Base-by-base conservation (phyloP, 2,888 invertebrate genomes). In the Urechis unicinctus region DNA sequence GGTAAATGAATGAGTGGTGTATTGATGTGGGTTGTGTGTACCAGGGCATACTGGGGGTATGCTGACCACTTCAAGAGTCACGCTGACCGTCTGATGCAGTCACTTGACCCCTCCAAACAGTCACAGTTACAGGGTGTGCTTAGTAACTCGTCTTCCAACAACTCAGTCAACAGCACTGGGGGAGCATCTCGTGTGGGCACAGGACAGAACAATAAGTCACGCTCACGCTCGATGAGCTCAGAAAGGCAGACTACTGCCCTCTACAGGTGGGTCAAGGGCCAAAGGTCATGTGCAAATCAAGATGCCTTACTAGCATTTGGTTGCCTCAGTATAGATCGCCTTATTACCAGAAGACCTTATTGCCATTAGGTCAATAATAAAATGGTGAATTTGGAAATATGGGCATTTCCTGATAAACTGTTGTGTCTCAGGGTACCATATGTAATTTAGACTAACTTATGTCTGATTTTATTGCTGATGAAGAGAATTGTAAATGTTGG, bases 21-120 rank as follows among this genome's bases (percentile, higher is more conserved):
- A 36, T 17, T 36, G 36, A 36, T 36, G 36, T 13, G 9, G 36
- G 36, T 36, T 9, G 9, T 17, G 36, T 36, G 36, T 55, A n/a
- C 56, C 74, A 90, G 91, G 72, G 90, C 92, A n/a, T 96, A 86
- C 79, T 88, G 88, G 85, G 86, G 87, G 21, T 95, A 91, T 80
- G 86, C 88, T 53, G 86, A 88, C 1, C 89, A 91, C 73, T 96
- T 95, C 80, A 91, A 91, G 0, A 89, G 88, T 1, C 87, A 90
- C 66, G 94, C 94, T 0, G 94, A 95, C 61, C 82, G 83, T 28
- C 80, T 97, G 62, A 84, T 94, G 68, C 84, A 86, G 53, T 85
- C 87, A 0, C 82, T 98, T 50, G 97, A 97, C 73, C 83, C 87
- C 1, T 85, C 82, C 50, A 86, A 88, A 72, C 84, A 87, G 74